phyloP scores from a whole-genome alignment of 2,888 invertebrate species.

The Philhelius pedissequus region DNA sequence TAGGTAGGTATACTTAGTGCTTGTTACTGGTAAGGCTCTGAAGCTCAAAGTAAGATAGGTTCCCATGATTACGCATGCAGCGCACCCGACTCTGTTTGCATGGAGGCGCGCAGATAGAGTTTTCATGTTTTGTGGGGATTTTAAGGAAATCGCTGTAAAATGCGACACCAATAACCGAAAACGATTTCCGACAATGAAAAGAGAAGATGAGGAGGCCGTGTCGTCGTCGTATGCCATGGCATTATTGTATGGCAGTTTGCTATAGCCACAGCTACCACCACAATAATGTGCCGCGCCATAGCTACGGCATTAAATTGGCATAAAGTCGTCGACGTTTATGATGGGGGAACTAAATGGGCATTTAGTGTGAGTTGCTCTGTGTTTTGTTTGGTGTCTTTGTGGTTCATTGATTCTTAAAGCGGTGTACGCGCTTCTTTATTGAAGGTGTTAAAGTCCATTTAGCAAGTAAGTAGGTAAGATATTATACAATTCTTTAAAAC shows the following conservation, averaged over 20 bases:
- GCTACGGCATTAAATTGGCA: conserved; percentile 49
- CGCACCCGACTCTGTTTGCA: conserved; percentile 19
- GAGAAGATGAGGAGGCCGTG: conserved; percentile 7
- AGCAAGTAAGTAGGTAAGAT: background rate
- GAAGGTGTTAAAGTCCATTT: conserved; percentile 8
- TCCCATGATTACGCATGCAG: conserved; percentile 66
- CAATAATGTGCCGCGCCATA: background rate
- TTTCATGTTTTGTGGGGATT: conserved; percentile 28
- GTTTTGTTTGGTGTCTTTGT: conserved; percentile 6
- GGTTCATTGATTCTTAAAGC: conserved; percentile 37
- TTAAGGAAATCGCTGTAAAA: conserved; percentile 59
- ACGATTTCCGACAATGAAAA: conserved; percentile 48
- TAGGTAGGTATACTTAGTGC: too few species aligned
- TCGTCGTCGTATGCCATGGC: background rate
- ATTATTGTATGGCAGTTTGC: background rate
- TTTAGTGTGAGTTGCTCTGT: conserved; percentile 36
- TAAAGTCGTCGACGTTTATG: conserved; percentile 55
- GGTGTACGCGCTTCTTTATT: background rate
- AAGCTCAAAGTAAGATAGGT: conserved; percentile 31
- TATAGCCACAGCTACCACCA: background rate
- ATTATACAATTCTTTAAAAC: conserved; percentile 7
- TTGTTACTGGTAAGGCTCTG: background rate
- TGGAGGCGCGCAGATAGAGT: conserved; percentile 7
- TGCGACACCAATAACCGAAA: conserved; percentile 67
- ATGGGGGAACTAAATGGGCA: conserved; percentile 40